These are phyloP conservation scores for Gymnoscopelus microlampas DNA, from an alignment of 2,797 vertebrate genomes.

Conservation along the genomic window DNA sequence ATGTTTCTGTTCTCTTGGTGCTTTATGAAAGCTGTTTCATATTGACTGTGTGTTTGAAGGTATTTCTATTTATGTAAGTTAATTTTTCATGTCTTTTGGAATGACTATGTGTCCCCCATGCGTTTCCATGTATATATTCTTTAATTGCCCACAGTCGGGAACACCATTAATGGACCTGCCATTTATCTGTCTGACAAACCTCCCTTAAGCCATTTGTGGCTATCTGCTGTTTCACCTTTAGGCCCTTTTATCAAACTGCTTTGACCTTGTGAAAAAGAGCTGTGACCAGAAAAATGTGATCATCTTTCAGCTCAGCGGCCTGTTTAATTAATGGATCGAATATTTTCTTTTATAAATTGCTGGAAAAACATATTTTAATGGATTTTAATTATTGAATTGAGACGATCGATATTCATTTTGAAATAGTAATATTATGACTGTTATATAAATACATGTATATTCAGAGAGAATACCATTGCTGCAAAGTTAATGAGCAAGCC, in stretches of 20 bases:
- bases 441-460: slow-evolving; percentile 74
- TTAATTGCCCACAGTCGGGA: neutral
- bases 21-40: too few relatives aligned
- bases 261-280: slow-evolving; percentile 8
- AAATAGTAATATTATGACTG: slow-evolving; percentile 65
- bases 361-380: slow-evolving; percentile 40
- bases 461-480: slow-evolving; percentile 66
- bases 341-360: neutral
- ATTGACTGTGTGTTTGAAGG: too few relatives aligned
- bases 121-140: neutral
- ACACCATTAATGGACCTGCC: neutral
- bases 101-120: neutral
- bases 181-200: neutral
- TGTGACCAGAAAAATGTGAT: slow-evolving; percentile 18
- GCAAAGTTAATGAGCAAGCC: slow-evolving; percentile 67
- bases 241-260: slow-evolving; percentile 1
- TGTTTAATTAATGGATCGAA: slow-evolving; percentile 13
- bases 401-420: slow-evolving; percentile 57
- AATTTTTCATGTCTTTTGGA: slow-evolving; percentile 1
- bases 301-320: slow-evolving; percentile 1
- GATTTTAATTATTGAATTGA: slow-evolving; percentile 49
- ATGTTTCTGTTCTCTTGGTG: slow-evolving; percentile 21
- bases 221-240: slow-evolving; percentile 7
- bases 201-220: neutral
- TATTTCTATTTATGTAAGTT: neutral